Percentiles rank a stretch among this genome's conserved stretches.
Conservation (phyloP, 1,140 invertebrate genomes). For the Globodera ellingtonae region DNA sequence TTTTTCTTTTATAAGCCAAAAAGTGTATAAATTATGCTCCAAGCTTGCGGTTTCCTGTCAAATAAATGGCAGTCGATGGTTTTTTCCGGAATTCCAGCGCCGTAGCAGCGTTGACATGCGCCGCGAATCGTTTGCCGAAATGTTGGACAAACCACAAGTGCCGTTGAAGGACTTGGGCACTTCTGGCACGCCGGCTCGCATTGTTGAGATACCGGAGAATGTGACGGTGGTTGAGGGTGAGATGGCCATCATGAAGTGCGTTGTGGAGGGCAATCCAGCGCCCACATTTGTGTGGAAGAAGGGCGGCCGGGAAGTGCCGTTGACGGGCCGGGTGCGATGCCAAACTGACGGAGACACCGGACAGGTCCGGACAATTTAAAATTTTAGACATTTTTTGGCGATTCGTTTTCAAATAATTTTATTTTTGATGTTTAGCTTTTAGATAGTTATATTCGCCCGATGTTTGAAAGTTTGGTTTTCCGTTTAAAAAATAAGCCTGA, state of each 20-base stretch:
- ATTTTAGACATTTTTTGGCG: no score
- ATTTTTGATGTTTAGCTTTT: no score
- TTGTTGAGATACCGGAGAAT: conserved; percentile 64
- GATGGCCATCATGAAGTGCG: conserved; percentile 59
- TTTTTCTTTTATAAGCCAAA: no score
- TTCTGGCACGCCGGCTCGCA: conserved; percentile 58
- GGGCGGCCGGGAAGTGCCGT: conserved; percentile 66
- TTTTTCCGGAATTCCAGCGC: conserved; percentile 47
- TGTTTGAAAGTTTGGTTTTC: no score
- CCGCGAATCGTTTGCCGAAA: conserved; percentile 59
- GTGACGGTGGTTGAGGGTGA: conserved; percentile 65
- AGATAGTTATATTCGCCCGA: no score
- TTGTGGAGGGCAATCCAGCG: conserved; percentile 77
- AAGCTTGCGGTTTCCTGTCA: no score
- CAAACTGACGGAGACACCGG: conserved; percentile 24
- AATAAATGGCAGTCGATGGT: no score
- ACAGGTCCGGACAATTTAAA: not conserved
- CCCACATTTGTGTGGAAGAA: conserved; percentile 96
- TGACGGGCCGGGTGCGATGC: conserved; percentile 27
- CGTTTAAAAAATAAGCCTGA: no score
- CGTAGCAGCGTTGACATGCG: conserved; percentile 64
- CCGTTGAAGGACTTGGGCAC: conserved; percentile 57
- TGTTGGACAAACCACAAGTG: conserved; percentile 61
- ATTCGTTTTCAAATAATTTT: no score
- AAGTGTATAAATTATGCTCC: no score